These are phyloP conservation scores for Drosophila ambigua DNA, from an alignment of 1,140 invertebrate species.

Conservation along the genomic window DNA sequence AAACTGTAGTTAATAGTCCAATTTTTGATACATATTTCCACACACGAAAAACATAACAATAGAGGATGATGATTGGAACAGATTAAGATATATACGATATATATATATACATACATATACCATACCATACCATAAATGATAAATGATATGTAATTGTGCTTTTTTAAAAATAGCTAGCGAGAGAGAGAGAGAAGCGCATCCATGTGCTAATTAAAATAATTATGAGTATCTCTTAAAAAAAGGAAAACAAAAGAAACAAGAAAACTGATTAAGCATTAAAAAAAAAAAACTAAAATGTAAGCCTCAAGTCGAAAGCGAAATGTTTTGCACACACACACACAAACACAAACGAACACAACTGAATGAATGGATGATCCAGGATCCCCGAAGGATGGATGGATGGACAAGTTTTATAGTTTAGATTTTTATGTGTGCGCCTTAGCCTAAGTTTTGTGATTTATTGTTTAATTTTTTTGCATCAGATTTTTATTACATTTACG, in stretches of 20 bases:
- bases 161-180: conserved; percentile 49
- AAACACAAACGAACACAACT: conserved; percentile 9
- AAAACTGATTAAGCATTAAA: conserved; percentile 75
- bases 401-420: conserved; percentile 66
- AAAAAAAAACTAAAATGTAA: conserved; percentile 45
- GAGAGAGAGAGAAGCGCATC: neutral
- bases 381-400: conserved; percentile 5
- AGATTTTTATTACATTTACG: conserved; percentile 56
- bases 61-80: conserved; percentile 3
- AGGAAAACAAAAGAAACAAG: conserved; percentile 37
- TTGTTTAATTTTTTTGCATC: conserved; percentile 71
- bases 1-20: conserved; percentile 78
- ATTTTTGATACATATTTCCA: conserved; percentile 77
- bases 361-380: conserved; percentile 21
- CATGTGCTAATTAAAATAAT: conserved; percentile 49
- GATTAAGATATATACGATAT: too few relatives aligned
- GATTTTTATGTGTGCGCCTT: conserved; percentile 65
- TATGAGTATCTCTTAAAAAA: conserved; percentile 37
- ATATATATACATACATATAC: conserved; percentile 15
- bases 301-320: conserved; percentile 60
- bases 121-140: conserved; percentile 13
- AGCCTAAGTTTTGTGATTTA: conserved; percentile 82
- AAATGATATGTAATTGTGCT: conserved; percentile 61
- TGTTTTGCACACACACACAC: conserved; percentile 21
- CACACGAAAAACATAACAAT: conserved; percentile 40